Conservation (phyloP, 2,888 invertebrate genomes). For the Onchidella celtica region DNA sequence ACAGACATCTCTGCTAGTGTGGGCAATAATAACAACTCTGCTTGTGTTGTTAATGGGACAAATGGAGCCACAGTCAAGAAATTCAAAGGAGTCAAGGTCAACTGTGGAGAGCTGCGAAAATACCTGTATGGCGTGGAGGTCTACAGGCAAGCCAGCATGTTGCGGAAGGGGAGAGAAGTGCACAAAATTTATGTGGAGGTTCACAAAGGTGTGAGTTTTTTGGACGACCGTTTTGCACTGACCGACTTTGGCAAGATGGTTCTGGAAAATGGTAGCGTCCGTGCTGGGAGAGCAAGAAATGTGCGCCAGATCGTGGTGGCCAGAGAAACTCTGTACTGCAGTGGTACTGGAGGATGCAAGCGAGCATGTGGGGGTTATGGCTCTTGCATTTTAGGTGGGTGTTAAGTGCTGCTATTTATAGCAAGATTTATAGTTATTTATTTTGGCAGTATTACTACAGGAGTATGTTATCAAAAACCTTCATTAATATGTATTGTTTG, state of each 20-base stretch:
- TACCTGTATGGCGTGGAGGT: constrained; percentile 69
- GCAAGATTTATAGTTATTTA: too few species aligned
- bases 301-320: constrained; percentile 75
- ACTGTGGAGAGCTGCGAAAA: constrained; percentile 68
- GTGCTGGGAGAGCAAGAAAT: constrained; percentile 73
- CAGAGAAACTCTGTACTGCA: constrained; percentile 73
- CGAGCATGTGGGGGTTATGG: constrained; percentile 73
- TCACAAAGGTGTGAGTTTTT: constrained; percentile 70
- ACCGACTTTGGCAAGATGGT: constrained; percentile 75
- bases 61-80: constrained; percentile 37
- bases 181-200: constrained; percentile 74
- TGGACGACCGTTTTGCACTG: constrained; percentile 72
- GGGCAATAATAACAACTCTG: background rate
- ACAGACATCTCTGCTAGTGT: background rate
- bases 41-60: constrained; percentile 29
- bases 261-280: constrained; percentile 69
- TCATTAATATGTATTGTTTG: too few species aligned
- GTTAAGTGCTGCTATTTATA: background rate
- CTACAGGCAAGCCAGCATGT: constrained; percentile 72
- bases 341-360: constrained; percentile 71
- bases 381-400: constrained; percentile 68
- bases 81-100: constrained; percentile 68
- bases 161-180: constrained; percentile 72
- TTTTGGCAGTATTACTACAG: too few species aligned
- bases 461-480: too few species aligned